These are phyloP conservation scores for Momotus momota DNA, from an alignment of 2,797 vertebrate genomes.

Conservation along the genomic window DNA sequence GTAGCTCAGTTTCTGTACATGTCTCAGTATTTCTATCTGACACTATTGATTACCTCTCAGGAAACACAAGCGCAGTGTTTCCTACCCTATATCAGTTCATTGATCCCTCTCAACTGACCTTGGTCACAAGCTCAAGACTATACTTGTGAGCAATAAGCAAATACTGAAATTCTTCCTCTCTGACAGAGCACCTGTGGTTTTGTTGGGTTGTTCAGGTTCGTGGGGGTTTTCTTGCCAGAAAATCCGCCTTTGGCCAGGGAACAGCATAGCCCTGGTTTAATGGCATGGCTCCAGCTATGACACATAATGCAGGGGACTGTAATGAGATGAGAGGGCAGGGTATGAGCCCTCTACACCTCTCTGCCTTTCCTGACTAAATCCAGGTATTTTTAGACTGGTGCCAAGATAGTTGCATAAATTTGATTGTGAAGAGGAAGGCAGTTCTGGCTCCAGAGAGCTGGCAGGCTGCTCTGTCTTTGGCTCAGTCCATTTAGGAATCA, in stretches of 20 bases:
- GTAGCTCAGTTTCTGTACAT: neutral
- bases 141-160: neutral
- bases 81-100: neutral
- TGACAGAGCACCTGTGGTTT: neutral
- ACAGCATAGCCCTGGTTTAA: neutral
- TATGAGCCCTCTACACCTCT: neutral
- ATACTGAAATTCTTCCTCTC: neutral
- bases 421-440: conserved; percentile 7
- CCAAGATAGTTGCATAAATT: conserved; percentile 21
- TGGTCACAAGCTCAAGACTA: neutral
- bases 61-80: neutral
- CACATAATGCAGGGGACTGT: neutral
- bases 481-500: conserved; percentile 10
- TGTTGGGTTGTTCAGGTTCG: neutral
- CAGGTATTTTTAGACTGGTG: conserved; percentile 23
- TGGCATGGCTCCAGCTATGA: neutral
- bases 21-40: neutral
- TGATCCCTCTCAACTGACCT: neutral
- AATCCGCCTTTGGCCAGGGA: neutral
- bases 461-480: conserved; percentile 31
- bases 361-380: neutral
- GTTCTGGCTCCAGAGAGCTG: neutral
- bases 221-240: neutral
- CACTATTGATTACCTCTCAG: neutral
- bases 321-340: neutral